Base-by-base conservation (phyloP, 2,113 vertebrate genomes). In the Anolis sagrei region DNA sequence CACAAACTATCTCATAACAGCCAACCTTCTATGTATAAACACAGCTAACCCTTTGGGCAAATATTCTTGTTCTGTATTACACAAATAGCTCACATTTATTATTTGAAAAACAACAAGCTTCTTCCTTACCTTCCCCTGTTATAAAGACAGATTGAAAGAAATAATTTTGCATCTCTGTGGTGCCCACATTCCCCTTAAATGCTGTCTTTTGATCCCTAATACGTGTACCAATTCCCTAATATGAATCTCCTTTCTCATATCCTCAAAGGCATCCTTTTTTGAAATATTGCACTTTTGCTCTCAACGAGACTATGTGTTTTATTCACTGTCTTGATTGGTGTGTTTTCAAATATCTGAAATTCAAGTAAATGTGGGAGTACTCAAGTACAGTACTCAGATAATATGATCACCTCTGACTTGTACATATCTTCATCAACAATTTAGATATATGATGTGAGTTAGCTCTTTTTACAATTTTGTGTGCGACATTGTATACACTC, bases 221-320 rank as follows among this genome's bases (percentile, higher is more conserved):
- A 74, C 13, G 39, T 62, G 16, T 61, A 74, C 32, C 51, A 74
- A 7, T 61, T 85, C 76, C 66, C 27, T 61, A 36, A 70, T 58
- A 79, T n/a, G 27, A 16, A 78, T 78, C 34, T n/a, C 58, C 66
- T 6, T 70, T 85, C 76, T 58, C 7, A 21, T n/a, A 44, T 69
- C 64, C 64, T 70, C 76, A 70, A 78, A 85, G 76, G 25, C 68
- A 79, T 58, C 66, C 34, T 79, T 23, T 85, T 23, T 58, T 70
- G 23, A 61, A 78, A 79, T 78, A 58, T 61, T 79, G 48, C 70
- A 49, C 54, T 58, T 54, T 58, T 78, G 32, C 76, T 72, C 70
- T 78, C 51, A 70, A 13, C 36, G 64, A 78, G 9, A 23, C 44
- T 39, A 4, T 29, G 11, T 69, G 25, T 72, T 85, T 85, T 79